Base-by-base conservation (phyloP, 2,888 invertebrate genomes). In the Meiosimyza decipiens region DNA sequence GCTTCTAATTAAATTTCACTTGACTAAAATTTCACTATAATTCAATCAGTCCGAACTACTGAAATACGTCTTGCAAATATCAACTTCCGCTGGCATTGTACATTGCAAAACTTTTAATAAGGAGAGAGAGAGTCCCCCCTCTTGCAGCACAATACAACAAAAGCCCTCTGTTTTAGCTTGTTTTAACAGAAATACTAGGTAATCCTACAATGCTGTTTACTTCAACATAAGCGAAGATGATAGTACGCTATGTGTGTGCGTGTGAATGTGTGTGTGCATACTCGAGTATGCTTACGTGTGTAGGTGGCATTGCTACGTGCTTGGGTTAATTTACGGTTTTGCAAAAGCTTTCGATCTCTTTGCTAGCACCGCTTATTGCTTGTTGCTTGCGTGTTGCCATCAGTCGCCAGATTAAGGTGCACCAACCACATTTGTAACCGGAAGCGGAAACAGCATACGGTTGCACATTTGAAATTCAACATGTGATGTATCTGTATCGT, bases 311-410 rank as follows among this genome's bases (percentile, higher is more conserved):
- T 9, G 47, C 47, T 57, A 57, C 67, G 67, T 67, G 67, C 13
- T 57, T 16, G 67, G 40, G 67, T 47, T 57, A 57, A 67, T 67
- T 67, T 47, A 18, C 55, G 49, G 57, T 47, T 67, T 47, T 54
- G 40, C 59, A 12, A 50, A n/a, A 50, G 47, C n/a, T 64, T 64
- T 22, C 64, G 51, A 16, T 64, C 16, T 47, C 51, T 64, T 47
- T 15, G 16, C 47, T 6, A 28, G 6, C n/a, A 57, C 22, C 12
- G 28, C 57, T 13, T 18, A 15, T 54, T 11, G 66, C 28, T 66
- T 66, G 55, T 55, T 66, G 66, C 66, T 54, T 22, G n/a, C 47
- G 47, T n/a, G 60, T 11, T 62, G n/a, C 60, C 16, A 40, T 13
- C 47, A 11, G 47, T 40, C 9, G 60, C n/a, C 11, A 40, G 33